Evolutionary conservation across 92 coral and sea anemone genomes (phyloP).

Genomic region (Palythoa grandis): DNA sequence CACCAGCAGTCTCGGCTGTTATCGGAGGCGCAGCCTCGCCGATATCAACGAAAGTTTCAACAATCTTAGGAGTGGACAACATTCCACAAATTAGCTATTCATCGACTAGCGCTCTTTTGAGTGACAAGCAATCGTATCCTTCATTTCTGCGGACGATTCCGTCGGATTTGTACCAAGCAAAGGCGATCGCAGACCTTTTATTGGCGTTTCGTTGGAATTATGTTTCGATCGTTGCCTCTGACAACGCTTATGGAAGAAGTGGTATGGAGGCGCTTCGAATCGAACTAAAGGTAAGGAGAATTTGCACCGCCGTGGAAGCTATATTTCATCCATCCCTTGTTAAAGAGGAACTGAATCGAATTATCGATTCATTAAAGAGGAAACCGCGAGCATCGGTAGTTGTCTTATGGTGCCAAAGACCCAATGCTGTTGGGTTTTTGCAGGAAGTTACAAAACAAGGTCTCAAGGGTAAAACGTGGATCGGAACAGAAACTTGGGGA

Average conservation of each 20-base stretch:
- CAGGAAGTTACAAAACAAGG: constrained; percentile 74
- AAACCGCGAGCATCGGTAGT: constrained; percentile 72
- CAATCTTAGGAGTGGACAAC: constrained; percentile 72
- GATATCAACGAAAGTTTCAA: constrained; percentile 79
- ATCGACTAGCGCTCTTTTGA: constrained; percentile 88
- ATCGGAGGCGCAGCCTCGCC: constrained; percentile 97
- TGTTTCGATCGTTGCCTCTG: constrained; percentile 91
- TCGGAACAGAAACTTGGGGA: constrained; percentile 99
- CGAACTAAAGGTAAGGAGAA: constrained; percentile 69
- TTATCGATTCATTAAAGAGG: constrained; percentile 66
- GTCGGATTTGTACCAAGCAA: constrained; percentile 94
- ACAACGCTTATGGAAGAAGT: constrained; percentile 92
- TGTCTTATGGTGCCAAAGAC: constrained; percentile 92
- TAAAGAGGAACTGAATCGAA: constrained; percentile 57
- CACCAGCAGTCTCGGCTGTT: constrained; percentile 75
- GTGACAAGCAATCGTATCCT: constrained; percentile 74
- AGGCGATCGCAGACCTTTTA: constrained; percentile 89
- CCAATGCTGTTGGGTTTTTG: constrained; percentile 87
- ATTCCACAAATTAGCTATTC: constrained; percentile 98
- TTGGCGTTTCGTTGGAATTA: constrained; percentile 86
- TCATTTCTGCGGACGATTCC: constrained; percentile 97
- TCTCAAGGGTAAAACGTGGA: constrained; percentile 84
- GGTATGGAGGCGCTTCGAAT: constrained; percentile 85
- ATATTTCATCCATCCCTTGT: constrained; percentile 72
- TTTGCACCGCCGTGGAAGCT: constrained; percentile 82